Conservation (phyloP, 37 sponge, comb jelly and placozoan species). For the Ianthella basta region DNA sequence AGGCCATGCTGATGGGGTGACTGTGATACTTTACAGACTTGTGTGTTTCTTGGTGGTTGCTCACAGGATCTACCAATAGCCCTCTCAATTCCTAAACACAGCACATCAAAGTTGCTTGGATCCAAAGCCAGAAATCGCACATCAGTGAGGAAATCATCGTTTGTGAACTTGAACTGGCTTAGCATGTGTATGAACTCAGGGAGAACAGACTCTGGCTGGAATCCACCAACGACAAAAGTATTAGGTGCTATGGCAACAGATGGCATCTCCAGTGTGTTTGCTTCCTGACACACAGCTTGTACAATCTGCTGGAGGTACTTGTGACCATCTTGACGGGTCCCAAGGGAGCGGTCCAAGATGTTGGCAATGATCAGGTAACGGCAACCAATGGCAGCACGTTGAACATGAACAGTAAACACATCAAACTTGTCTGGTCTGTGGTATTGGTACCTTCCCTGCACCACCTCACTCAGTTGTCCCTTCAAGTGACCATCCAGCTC, state of each 20-base stretch:
- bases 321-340: not conserved
- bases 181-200: not conserved
- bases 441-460: not conserved
- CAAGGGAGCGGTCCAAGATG: slow-evolving; percentile 23
- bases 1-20: no score
- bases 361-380: slow-evolving; percentile 7
- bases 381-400: slow-evolving; percentile 20
- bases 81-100: no score
- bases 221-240: slow-evolving; percentile 20
- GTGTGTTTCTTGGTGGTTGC: no score
- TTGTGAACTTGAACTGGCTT: not conserved
- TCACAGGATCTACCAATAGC: no score
- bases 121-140: not conserved
- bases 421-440: slow-evolving; percentile 2
- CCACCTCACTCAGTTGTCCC: not conserved
- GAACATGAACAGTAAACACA: slow-evolving; percentile 22
- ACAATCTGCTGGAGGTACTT: slow-evolving; percentile 17
- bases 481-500: not conserved
- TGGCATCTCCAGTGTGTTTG: slow-evolving; percentile 30
- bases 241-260: slow-evolving; percentile 12
- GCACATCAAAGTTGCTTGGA: no score
- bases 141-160: slow-evolving; percentile 27
- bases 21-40: no score
- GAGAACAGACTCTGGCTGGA: not conserved
- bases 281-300: slow-evolving; percentile 15